phyloP scores from a whole-genome alignment of 2,888 invertebrate species.

The Trichacis sp. region DNA sequence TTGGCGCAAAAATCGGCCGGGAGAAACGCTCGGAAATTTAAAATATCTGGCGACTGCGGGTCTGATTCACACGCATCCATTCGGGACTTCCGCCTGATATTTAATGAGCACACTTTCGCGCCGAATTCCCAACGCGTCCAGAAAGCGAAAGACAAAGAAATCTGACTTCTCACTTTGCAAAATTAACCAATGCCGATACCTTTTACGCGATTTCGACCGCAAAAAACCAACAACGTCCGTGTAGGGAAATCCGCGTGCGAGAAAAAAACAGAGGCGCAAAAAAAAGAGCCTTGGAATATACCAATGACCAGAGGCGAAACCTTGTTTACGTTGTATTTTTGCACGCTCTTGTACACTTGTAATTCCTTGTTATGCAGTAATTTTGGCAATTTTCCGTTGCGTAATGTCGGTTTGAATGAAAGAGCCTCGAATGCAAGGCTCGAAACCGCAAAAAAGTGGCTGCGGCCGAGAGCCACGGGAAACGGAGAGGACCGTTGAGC shows the following conservation, averaged over 20 bases:
- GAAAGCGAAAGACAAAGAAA: no score
- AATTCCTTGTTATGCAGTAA: constrained; percentile 2
- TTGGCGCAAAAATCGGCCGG: background rate
- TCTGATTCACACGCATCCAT: constrained; percentile 30
- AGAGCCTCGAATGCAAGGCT: constrained; percentile 24
- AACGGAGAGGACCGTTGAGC: constrained; percentile 53
- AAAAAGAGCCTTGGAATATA: background rate
- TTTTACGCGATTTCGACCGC: background rate
- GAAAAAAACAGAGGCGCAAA: background rate
- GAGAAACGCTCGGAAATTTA: background rate
- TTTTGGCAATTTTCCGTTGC: constrained; percentile 46
- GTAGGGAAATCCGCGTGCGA: no score
- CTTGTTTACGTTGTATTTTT: background rate
- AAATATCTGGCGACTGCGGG: background rate
- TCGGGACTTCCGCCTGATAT: constrained; percentile 23
- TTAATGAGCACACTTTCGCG: constrained; percentile 14
- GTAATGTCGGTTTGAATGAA: constrained; percentile 46
- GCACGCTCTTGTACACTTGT: background rate
- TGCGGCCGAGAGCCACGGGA: constrained; percentile 50
- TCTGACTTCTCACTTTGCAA: no score
- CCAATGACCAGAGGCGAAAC: background rate
- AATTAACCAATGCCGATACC: no score
- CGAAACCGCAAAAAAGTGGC: constrained; percentile 50
- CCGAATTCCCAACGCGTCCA: background rate
- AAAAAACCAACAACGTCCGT: no score